These are phyloP conservation scores for Oceanodroma leucorhoa DNA, from an alignment of 2,797 vertebrate species.

Conservation along the genomic window DNA sequence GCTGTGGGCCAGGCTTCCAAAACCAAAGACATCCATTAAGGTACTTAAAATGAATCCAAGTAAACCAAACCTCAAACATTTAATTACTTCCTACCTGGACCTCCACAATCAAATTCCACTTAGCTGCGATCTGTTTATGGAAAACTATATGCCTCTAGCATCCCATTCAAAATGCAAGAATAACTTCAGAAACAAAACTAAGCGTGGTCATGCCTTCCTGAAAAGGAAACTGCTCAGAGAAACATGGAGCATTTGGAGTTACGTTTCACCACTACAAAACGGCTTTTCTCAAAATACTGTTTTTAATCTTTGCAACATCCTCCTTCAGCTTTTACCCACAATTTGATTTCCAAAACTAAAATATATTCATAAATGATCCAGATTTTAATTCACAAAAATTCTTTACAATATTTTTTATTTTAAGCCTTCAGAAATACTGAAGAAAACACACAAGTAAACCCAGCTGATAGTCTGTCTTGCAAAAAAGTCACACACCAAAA, in stretches of 20 bases:
- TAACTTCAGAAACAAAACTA: neutral
- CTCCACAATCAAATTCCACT: neutral
- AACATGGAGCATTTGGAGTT: neutral
- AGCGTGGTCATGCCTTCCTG: neutral
- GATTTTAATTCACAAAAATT: neutral
- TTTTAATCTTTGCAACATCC: neutral
- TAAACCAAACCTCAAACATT: neutral
- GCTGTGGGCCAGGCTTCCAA: neutral
- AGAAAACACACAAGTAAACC: neutral
- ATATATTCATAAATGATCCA: neutral
- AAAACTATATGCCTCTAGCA: neutral
- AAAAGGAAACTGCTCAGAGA: neutral
- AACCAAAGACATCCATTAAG: neutral
- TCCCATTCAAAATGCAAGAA: neutral
- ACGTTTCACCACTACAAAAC: fast-evolving
- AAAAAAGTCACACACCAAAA: neutral
- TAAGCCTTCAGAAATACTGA: neutral
- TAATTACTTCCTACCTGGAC: neutral
- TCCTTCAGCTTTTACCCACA: neutral
- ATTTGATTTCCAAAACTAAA: neutral
- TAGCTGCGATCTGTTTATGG: neutral
- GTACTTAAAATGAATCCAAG: neutral
- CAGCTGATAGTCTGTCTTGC: neutral
- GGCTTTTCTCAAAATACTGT: neutral
- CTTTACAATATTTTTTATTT: neutral